Conservation (phyloP, 2,888 invertebrate genomes). For the Linyphia triangularis region DNA sequence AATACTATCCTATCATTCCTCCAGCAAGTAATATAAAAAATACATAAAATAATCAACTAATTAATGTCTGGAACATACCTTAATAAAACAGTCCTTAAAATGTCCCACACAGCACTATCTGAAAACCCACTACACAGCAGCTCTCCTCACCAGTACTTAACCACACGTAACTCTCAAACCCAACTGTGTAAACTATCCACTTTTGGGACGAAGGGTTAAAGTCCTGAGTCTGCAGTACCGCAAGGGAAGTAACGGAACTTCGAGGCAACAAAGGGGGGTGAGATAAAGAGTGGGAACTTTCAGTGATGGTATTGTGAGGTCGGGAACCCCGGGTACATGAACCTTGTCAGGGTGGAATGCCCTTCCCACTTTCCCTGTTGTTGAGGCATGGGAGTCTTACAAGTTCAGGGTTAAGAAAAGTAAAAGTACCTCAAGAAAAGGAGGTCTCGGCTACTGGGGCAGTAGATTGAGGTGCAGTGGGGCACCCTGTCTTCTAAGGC, state of each 20-base stretch:
- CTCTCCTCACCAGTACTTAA: neutral
- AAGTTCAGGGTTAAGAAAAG: slow-evolving; percentile 63
- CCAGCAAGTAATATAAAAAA: neutral
- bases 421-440: slow-evolving; percentile 25
- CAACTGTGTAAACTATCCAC: slow-evolving; percentile 51
- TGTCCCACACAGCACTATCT: neutral
- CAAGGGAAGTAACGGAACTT: slow-evolving; percentile 70
- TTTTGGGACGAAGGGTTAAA: slow-evolving; percentile 65
- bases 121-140: neutral
- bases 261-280: slow-evolving; percentile 54
- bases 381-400: slow-evolving; percentile 33
- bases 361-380: slow-evolving; percentile 38
- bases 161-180: slow-evolving; percentile 39
- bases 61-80: neutral
- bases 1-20: neutral
- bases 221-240: slow-evolving; percentile 26
- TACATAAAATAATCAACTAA: neutral
- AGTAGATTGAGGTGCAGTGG: slow-evolving; percentile 20
- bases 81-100: neutral
- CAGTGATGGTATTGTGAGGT: slow-evolving; percentile 71
- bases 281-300: slow-evolving; percentile 68
- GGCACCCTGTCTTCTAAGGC: too few species aligned
- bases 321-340: slow-evolving; percentile 61
- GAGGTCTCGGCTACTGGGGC: slow-evolving; percentile 59
- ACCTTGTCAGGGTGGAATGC: slow-evolving; percentile 52